Evolutionary conservation across 2,797 vertebrate species (phyloP).

Genomic region (Sylvilagus floridanus): DNA sequence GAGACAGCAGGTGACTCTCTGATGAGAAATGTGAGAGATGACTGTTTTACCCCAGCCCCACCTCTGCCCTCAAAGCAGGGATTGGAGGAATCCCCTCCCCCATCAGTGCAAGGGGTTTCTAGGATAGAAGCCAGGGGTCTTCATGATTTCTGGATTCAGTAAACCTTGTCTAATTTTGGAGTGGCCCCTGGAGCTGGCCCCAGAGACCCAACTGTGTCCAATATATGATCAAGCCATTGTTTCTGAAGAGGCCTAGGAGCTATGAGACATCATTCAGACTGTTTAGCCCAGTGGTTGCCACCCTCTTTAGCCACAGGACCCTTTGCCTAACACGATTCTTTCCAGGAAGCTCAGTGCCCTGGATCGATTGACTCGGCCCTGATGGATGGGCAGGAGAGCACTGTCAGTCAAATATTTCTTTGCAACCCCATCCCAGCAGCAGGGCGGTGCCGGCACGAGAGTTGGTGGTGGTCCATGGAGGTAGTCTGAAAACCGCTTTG

Average conservation of each 20-base stretch:
- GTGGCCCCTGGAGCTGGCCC: background rate
- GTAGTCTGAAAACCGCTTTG: background rate
- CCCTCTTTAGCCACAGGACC: background rate
- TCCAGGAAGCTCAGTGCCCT: slow-evolving; percentile 28
- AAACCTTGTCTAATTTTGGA: background rate
- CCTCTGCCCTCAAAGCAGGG: background rate
- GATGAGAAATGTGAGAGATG: background rate
- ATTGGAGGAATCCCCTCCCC: background rate
- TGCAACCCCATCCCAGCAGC: background rate
- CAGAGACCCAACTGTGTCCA: background rate
- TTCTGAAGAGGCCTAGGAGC: background rate
- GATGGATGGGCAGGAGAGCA: background rate
- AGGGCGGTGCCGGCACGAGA: accelerated
- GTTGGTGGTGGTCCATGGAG: background rate
- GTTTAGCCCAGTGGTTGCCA: background rate
- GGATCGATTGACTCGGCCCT: background rate
- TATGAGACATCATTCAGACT: too few species aligned
- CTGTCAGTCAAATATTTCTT: background rate
- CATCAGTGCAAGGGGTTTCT: background rate
- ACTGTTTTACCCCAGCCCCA: background rate
- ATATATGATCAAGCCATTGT: background rate
- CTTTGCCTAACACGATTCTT: slow-evolving; percentile 16
- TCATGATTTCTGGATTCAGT: background rate
- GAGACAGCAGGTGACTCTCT: background rate
- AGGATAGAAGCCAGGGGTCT: background rate